A percentile compares a stretch with the other conserved stretches of the same genome.
Conservation (phyloP, 2,888 invertebrate genomes). For the Lydus trimaculatus region DNA sequence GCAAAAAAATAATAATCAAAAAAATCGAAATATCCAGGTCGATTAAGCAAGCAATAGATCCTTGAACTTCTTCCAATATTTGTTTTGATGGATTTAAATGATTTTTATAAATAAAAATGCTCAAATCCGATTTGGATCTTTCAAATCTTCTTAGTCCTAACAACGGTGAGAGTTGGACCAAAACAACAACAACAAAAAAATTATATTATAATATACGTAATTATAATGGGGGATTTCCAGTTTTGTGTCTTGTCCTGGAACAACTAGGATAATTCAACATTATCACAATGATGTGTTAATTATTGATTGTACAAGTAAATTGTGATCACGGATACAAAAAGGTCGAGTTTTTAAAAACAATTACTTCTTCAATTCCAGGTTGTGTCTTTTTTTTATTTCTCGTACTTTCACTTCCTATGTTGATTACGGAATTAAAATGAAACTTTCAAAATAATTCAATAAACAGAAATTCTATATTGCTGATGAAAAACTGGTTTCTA, state of each 20-base stretch:
- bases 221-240: background rate
- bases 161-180: background rate
- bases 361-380: slow-evolving; percentile 19
- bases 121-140: background rate
- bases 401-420: slow-evolving; percentile 30
- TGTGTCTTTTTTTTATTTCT: slow-evolving; percentile 7
- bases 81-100: slow-evolving; percentile 3
- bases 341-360: slow-evolving; percentile 17
- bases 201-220: too few species aligned
- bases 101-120: background rate
- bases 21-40: background rate
- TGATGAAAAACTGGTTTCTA: background rate
- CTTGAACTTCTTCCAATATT: background rate
- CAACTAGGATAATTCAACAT: slow-evolving; percentile 2
- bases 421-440: slow-evolving; percentile 13
- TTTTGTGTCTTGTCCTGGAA: background rate
- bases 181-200: too few species aligned
- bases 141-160: background rate
- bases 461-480: background rate
- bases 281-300: slow-evolving; percentile 2
- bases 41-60: background rate
- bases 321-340: slow-evolving; percentile 31
- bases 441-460: slow-evolving; percentile 5
- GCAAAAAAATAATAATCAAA: background rate
- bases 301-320: slow-evolving; percentile 18